Evolutionary conservation across 2,888 invertebrate species (phyloP).

Genomic region (Podabrus alpinus): DNA sequence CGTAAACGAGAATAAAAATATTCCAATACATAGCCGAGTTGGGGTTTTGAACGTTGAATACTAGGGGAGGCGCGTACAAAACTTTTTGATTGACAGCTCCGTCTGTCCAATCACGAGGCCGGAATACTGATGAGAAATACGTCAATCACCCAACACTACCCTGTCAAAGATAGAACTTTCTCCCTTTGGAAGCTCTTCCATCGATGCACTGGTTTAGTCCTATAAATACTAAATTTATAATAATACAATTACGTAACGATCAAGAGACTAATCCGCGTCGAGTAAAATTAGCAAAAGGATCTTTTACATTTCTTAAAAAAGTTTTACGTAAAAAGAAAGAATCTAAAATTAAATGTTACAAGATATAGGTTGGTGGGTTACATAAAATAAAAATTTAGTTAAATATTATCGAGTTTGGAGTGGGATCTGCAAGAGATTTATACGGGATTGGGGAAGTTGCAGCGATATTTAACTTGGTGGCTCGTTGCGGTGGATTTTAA

Average conservation of each 20-base stretch:
- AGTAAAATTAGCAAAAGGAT: background rate
- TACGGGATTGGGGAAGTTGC: constrained; percentile 47
- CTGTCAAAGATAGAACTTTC: constrained; percentile 35
- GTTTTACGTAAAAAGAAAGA: background rate
- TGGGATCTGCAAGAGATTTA: constrained; percentile 56
- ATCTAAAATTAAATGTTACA: constrained; percentile 8
- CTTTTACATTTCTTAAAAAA: background rate
- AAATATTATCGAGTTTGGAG: constrained; percentile 54
- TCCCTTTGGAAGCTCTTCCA: constrained; percentile 30
- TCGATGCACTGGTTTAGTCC: constrained; percentile 24
- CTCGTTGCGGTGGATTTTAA: constrained; percentile 56
- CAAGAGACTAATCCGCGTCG: background rate
- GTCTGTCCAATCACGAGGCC: constrained; percentile 77
- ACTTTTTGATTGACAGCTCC: constrained; percentile 79
- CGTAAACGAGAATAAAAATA: constrained; percentile 53
- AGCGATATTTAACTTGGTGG: constrained; percentile 56
- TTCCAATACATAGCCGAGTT: constrained; percentile 54
- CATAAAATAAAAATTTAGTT: constrained; percentile 56
- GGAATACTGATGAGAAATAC: constrained; percentile 76
- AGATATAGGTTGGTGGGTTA: constrained; percentile 44
- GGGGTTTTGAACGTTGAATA: constrained; percentile 40
- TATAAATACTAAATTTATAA: constrained; percentile 14
- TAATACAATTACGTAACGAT: background rate
- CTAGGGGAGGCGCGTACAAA: constrained; percentile 54
- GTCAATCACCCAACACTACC: constrained; percentile 66